A percentile compares a stretch with the other conserved stretches of the same genome.
Conservation (phyloP, 2,113 vertebrate species). For the Trichechus manatus region DNA sequence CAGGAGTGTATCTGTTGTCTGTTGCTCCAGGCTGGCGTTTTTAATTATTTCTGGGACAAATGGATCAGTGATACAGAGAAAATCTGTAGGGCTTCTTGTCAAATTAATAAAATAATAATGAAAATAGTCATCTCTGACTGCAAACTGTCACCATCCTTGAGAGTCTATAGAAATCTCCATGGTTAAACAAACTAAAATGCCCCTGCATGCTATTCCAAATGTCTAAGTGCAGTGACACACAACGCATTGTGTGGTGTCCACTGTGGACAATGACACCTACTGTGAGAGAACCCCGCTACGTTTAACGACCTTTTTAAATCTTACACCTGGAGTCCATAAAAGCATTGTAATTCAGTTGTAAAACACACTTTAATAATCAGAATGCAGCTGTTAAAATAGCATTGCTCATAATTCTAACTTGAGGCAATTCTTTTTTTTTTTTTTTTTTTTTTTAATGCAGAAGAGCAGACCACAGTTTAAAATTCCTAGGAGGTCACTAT, state of each 20-base stretch:
- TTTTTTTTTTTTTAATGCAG: slow-evolving; percentile 90
- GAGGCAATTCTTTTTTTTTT: slow-evolving; percentile 91
- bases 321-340: slow-evolving; percentile 94
- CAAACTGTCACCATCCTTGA: slow-evolving; percentile 88
- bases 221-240: slow-evolving; percentile 84
- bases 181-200: slow-evolving; percentile 85
- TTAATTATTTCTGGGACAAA: slow-evolving; percentile 92
- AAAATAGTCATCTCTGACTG: slow-evolving; percentile 87
- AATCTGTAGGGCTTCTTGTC: slow-evolving; percentile 90
- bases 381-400: slow-evolving; percentile 94
- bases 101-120: slow-evolving; percentile 93
- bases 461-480: slow-evolving; percentile 93
- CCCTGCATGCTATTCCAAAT: slow-evolving; percentile 82
- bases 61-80: slow-evolving; percentile 87
- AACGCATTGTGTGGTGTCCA: slow-evolving; percentile 93
- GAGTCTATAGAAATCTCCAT: slow-evolving; percentile 85
- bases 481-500: slow-evolving; percentile 95
- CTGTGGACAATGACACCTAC: slow-evolving; percentile 93
- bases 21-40: slow-evolving; percentile 90
- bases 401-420: slow-evolving; percentile 92
- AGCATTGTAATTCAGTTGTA: slow-evolving; percentile 93
- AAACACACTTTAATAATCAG: slow-evolving; percentile 95
- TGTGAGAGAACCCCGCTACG: slow-evolving; percentile 92
- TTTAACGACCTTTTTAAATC: slow-evolving; percentile 98
- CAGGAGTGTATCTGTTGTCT: slow-evolving; percentile 90